These are phyloP conservation scores for Chrysochloris asiatica DNA, from an alignment of 2,113 vertebrate species.

Conservation along the genomic window DNA sequence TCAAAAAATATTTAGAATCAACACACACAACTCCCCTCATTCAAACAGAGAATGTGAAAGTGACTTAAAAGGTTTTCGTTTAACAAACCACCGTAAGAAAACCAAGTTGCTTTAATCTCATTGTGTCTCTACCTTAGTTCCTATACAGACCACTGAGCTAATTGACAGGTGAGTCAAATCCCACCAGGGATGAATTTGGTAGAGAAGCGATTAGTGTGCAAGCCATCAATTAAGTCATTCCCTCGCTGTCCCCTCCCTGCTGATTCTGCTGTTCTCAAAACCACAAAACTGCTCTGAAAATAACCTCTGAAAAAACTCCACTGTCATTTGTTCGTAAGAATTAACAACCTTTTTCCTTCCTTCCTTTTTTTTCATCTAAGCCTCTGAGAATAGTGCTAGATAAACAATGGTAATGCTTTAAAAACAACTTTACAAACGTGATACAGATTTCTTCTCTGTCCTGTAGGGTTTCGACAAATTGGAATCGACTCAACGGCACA, in stretches of 20 bases:
- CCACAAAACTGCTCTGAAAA: not conserved
- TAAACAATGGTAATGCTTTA: conserved; percentile 18
- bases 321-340: not conserved
- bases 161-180: not conserved
- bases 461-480: not conserved
- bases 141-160: not conserved
- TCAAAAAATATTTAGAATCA: not conserved
- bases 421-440: not conserved
- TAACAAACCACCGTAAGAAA: not conserved
- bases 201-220: not conserved
- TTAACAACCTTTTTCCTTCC: not conserved
- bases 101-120: not conserved
- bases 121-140: not conserved
- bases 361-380: conserved; percentile 7
- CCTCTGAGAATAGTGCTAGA: not conserved
- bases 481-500: not conserved
- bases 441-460: not conserved
- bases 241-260: not conserved
- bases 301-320: not conserved
- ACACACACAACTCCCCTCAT: not conserved
- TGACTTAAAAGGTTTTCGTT: not conserved
- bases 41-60: not conserved
- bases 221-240: not conserved
- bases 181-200: not conserved
- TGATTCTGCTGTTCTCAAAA: conserved; percentile 35